These are phyloP conservation scores for Gasterosteus nipponicus DNA, from an alignment of 2,113 vertebrate species.

Conservation along the genomic window DNA sequence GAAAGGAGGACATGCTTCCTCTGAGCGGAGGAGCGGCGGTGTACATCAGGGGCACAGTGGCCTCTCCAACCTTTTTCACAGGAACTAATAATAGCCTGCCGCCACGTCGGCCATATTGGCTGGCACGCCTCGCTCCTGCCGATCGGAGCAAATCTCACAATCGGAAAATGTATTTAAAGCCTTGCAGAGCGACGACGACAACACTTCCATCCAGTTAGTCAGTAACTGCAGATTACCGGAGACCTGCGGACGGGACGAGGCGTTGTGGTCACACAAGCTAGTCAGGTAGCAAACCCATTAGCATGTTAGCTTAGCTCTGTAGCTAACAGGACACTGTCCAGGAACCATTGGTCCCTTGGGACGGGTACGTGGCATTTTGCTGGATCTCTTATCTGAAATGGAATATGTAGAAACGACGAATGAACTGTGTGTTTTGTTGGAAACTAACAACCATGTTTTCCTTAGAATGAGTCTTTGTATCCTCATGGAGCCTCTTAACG, in stretches of 20 bases:
- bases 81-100: constrained; percentile 18
- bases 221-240: no score
- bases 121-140: background rate
- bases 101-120: constrained; percentile 6
- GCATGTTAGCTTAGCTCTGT: background rate
- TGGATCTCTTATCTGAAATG: background rate
- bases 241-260: no score
- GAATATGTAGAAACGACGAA: background rate
- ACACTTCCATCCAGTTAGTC: no score
- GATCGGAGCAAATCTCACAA: constrained; percentile 11
- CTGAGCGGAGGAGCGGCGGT: constrained; percentile 33
- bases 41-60: constrained; percentile 30
- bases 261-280: background rate
- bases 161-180: background rate
- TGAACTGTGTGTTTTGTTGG: background rate
- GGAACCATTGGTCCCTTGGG: background rate
- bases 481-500: no score
- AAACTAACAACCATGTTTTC: no score
- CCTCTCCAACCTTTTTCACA: constrained; percentile 13
- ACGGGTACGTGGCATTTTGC: background rate
- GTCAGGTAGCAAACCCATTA: background rate
- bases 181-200: background rate
- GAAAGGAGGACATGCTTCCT: constrained; percentile 53
- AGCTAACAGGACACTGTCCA: background rate
- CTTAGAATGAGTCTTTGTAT: no score